Evolutionary conservation across 2,888 invertebrate genomes (phyloP).

Genomic region (Bugulina stolonifera): DNA sequence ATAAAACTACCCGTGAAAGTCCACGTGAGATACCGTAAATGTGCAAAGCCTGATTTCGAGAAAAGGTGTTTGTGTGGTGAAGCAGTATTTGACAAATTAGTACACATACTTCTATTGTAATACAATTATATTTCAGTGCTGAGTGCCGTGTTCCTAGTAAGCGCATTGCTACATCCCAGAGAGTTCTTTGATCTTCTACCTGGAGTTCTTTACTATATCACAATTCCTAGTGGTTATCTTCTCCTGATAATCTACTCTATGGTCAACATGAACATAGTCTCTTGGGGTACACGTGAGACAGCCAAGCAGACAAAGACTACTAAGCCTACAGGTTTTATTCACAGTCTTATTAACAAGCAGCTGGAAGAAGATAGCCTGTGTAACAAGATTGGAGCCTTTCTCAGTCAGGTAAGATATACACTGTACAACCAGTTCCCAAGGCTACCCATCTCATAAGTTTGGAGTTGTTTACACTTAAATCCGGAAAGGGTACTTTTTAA

Average conservation of each 20-base stretch:
- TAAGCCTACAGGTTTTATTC: constrained; percentile 59
- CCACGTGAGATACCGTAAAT: no score
- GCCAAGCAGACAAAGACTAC: constrained; percentile 60
- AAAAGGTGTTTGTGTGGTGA: no score
- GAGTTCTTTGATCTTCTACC: constrained; percentile 61
- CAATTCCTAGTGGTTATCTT: constrained; percentile 91
- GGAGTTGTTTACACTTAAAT: no score
- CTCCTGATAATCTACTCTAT: constrained; percentile 83
- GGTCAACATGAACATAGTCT: constrained; percentile 85
- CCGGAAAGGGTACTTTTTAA: no score
- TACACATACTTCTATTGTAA: no score
- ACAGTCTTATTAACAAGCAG: constrained; percentile 30
- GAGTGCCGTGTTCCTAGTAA: constrained; percentile 93
- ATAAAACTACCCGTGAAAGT: no score
- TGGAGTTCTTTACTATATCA: constrained; percentile 73
- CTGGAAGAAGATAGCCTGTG: constrained; percentile 36
- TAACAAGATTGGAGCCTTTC: constrained; percentile 30
- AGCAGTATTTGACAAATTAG: no score
- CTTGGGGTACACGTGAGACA: constrained; percentile 90
- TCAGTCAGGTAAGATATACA: constrained; percentile 30
- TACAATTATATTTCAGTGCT: constrained; percentile 29
- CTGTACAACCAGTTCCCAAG: not conserved
- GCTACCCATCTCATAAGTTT: no score
- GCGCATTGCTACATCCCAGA: constrained; percentile 93
- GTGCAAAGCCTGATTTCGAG: no score